A percentile compares a stretch with the other conserved stretches of the same genome.
phyloP scores from a whole-genome alignment of 2,797 vertebrate species.

The Rhodeus uyekii region DNA sequence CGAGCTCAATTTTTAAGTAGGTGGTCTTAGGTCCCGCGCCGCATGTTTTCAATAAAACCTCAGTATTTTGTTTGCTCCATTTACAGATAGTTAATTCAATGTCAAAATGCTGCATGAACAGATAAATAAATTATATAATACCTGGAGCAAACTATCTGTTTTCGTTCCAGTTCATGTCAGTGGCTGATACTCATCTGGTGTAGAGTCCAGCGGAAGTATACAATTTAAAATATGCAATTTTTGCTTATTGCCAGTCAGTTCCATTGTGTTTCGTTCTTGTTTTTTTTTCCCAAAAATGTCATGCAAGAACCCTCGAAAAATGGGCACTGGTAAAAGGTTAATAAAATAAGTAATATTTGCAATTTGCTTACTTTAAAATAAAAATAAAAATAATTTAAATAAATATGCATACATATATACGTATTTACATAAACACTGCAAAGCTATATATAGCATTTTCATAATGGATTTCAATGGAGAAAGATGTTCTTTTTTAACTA shows the following conservation, averaged over 20 bases:
- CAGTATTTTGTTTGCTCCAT: slow-evolving; percentile 6
- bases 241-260: background rate
- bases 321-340: background rate
- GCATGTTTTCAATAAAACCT: slow-evolving; percentile 45
- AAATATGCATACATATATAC: background rate
- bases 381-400: background rate
- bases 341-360: background rate
- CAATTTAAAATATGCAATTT: background rate
- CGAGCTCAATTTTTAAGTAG: slow-evolving; percentile 54
- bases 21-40: slow-evolving; percentile 31
- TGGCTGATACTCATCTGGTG: background rate
- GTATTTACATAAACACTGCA: background rate
- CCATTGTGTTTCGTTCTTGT: background rate
- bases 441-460: background rate
- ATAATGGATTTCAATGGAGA: background rate
- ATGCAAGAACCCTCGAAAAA: background rate
- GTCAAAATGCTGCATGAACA: slow-evolving; percentile 37
- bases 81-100: slow-evolving; percentile 43
- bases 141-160: background rate
- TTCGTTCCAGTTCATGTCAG: background rate
- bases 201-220: background rate
- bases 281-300: background rate
- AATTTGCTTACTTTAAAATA: background rate
- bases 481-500: background rate
- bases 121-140: background rate